These are phyloP conservation scores for Diadumene lineata DNA, from an alignment of 92 coral and sea anemone genomes.

Conservation along the genomic window DNA sequence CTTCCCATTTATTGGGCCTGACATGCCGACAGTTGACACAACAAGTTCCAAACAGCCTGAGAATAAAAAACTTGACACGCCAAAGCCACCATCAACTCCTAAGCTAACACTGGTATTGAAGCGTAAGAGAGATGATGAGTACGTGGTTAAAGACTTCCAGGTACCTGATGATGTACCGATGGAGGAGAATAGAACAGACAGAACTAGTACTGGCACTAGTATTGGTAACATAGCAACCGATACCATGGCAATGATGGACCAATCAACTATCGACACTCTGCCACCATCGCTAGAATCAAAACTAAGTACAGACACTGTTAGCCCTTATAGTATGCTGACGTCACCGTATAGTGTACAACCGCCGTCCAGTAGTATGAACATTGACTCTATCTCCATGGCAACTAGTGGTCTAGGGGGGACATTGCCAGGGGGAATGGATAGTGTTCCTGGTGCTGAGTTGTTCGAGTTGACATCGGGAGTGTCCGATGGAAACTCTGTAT, in stretches of 20 bases:
- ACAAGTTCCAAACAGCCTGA: slow-evolving; percentile 52
- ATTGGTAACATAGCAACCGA: background rate
- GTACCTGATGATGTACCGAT: slow-evolving; percentile 46
- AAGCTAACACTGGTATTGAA: slow-evolving; percentile 78
- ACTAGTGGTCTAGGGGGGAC: slow-evolving; percentile 57
- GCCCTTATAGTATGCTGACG: slow-evolving; percentile 37
- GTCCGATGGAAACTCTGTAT: slow-evolving; percentile 47
- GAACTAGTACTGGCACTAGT: background rate
- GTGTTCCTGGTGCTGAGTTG: slow-evolving; percentile 51
- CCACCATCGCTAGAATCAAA: slow-evolving; percentile 40
- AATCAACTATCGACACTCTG: slow-evolving; percentile 38
- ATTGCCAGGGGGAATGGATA: slow-evolving; percentile 45
- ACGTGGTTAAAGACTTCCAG: slow-evolving; percentile 83
- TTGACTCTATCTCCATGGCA: slow-evolving; percentile 40
- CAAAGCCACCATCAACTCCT: slow-evolving; percentile 70
- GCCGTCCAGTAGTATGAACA: slow-evolving; percentile 21
- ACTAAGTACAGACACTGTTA: slow-evolving; percentile 12
- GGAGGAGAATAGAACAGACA: background rate
- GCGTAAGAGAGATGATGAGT: slow-evolving; percentile 87
- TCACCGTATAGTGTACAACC: slow-evolving; percentile 46
- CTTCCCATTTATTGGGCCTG: slow-evolving; percentile 52
- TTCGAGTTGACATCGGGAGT: slow-evolving; percentile 48
- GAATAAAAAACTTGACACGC: slow-evolving; percentile 66
- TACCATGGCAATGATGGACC: slow-evolving; percentile 10
- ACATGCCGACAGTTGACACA: slow-evolving; percentile 38